Evolutionary conservation across 1,140 invertebrate genomes (phyloP).

Genomic region (Zaprionus africanus): DNA sequence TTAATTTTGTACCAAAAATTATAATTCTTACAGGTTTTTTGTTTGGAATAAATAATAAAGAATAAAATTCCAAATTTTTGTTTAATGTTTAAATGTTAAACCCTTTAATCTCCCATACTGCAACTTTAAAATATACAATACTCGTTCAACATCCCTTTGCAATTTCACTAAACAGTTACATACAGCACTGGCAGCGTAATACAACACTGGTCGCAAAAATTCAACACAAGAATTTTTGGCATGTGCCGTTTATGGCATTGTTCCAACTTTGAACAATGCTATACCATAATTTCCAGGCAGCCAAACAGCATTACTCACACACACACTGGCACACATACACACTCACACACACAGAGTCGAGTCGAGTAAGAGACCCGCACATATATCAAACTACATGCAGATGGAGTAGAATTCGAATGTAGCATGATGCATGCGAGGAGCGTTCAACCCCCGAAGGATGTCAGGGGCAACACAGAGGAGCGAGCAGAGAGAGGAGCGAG

Average conservation of each 20-base stretch:
- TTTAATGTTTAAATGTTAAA: too few species aligned
- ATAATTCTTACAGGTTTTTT: too few species aligned
- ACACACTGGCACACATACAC: neutral
- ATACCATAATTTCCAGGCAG: slow-evolving; percentile 75
- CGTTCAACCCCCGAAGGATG: slow-evolving; percentile 30
- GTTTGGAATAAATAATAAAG: too few species aligned
- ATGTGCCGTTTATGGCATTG: slow-evolving; percentile 81
- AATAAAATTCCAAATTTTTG: too few species aligned
- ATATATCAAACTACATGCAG: slow-evolving; percentile 59
- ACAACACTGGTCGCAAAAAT: slow-evolving; percentile 27
- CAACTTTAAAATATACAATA: neutral
- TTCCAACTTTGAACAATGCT: slow-evolving; percentile 73
- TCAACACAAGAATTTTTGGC: slow-evolving; percentile 72
- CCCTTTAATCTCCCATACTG: too few species aligned
- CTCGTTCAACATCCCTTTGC: neutral
- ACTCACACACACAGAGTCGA: neutral
- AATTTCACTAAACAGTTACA: neutral
- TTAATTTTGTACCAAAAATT: too few species aligned
- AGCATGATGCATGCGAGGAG: slow-evolving; percentile 49
- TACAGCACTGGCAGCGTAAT: neutral
- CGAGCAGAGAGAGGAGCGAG: neutral
- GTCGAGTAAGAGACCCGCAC: slow-evolving; percentile 16
- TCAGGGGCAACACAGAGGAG: neutral
- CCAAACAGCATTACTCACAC: slow-evolving; percentile 21
- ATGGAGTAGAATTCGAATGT: slow-evolving; percentile 55